phyloP scores from a whole-genome alignment of 2,888 invertebrate genomes.

The Ectemnius lituratus region DNA sequence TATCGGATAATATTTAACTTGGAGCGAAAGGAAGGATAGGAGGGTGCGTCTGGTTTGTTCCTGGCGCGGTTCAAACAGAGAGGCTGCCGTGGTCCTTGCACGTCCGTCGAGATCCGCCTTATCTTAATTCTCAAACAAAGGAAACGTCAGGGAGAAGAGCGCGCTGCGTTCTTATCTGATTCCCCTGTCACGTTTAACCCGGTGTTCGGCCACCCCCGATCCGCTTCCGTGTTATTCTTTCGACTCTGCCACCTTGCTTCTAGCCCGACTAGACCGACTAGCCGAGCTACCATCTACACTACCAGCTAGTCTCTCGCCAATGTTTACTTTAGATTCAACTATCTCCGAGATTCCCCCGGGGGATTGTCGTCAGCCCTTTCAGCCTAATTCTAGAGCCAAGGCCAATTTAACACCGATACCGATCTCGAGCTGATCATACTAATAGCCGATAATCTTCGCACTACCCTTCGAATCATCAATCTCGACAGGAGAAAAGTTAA shows the following conservation, averaged over 20 bases:
- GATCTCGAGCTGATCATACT: too few species aligned
- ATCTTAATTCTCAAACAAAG: constrained; percentile 71
- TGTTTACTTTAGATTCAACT: constrained; percentile 4
- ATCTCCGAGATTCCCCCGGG: background rate
- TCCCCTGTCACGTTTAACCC: constrained; percentile 46
- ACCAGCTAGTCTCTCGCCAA: background rate
- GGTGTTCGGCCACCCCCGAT: constrained; percentile 23
- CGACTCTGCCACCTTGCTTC: constrained; percentile 29
- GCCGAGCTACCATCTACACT: background rate
- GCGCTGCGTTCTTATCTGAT: constrained; percentile 63
- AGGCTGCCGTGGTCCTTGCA: constrained; percentile 48
- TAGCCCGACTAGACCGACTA: background rate
- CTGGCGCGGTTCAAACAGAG: constrained; percentile 63
- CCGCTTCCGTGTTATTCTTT: constrained; percentile 65
- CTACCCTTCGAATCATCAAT: too few species aligned
- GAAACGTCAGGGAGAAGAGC: constrained; percentile 53
- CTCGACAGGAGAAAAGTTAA: too few species aligned
- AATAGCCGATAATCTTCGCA: too few species aligned
- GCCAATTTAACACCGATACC: too few species aligned
- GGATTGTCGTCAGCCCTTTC: background rate
- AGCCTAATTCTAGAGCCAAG: too few species aligned
- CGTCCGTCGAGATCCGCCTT: constrained; percentile 41
- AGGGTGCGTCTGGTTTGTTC: constrained; percentile 70
- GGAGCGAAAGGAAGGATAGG: constrained; percentile 36
- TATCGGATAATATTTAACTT: constrained; percentile 61